Base-by-base conservation (phyloP, 2,888 invertebrate species). In the Bellardia bayeri region DNA sequence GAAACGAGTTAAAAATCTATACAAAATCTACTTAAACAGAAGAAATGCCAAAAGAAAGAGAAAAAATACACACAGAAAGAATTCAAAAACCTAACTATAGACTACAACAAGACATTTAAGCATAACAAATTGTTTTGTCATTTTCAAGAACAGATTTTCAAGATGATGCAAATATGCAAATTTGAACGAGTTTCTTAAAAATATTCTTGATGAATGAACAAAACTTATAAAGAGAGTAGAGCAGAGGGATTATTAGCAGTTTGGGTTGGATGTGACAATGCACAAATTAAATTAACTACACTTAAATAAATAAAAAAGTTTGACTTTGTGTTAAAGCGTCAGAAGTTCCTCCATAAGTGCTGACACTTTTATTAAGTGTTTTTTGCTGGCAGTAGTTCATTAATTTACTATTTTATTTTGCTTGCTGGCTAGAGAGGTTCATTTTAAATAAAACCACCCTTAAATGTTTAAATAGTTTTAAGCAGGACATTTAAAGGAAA, bases 121-220 rank as follows among this genome's bases (percentile, higher is more conserved):
- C 89, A 87, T 85, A 89, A 89, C 89, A 89, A 89, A 89, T 89
- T 89, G 89, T 88, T 89, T 89, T 89, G 88, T 89, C 88, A 89
- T 87, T 87, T 89, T 87, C 76, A 83, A 85, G 83, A 85, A 82
- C 76, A 61, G 64, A 81, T 54, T 58, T 71, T 64, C 42, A 87
- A 78, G 72, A 78, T 74, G 82, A 66, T 78, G 83, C 80, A 80
- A 85, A 85, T 87, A 88, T 88, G 88, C 87, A 87, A 88, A 88
- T 88, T 80, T 87, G 33, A 11, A 82, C 87, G 75, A 80, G 86
- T 87, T 83, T 75, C 51, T 68, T 33, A 23, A 23, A 23, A 23
- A 23, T 23, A 23, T 23, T 23, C 23, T 23, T 23, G 0, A 23
- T 23, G 1, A 23, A 23, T 23, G 23, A 23, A 23, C 23, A 23